Percentiles rank a stretch among this genome's conserved stretches.
Evolutionary conservation across 2,113 vertebrate species (phyloP).

Genomic region (Ophthalmolycus amberensis): DNA sequence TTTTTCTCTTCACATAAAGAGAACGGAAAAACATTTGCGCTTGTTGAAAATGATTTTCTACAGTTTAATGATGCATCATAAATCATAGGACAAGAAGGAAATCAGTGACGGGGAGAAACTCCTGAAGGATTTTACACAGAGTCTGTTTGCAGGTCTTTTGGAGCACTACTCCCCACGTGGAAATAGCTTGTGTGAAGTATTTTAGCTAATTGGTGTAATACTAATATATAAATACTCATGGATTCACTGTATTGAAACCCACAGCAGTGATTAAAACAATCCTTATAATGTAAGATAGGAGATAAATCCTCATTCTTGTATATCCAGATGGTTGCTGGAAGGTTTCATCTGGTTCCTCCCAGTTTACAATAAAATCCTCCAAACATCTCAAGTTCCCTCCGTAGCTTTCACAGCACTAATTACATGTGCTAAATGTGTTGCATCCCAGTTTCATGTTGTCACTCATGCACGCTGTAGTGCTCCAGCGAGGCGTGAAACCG

Average conservation of each 20-base stretch:
- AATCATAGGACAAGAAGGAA: neutral
- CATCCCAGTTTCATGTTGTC: slow-evolving; percentile 9
- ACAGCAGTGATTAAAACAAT: neutral
- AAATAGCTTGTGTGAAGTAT: neutral
- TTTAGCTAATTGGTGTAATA: neutral
- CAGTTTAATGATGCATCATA: neutral
- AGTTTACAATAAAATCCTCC: neutral
- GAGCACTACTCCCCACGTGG: neutral
- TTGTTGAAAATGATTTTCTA: neutral
- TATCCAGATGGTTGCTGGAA: neutral
- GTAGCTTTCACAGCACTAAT: neutral
- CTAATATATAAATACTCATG: neutral
- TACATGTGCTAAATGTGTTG: neutral
- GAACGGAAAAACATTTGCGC: neutral
- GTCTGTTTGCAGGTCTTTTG: neutral
- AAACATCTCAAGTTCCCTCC: neutral
- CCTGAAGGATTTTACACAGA: neutral
- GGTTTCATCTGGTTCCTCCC: neutral
- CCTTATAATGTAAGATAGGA: neutral
- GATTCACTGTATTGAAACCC: neutral
- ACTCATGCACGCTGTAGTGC: neutral
- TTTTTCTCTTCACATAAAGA: slow-evolving; percentile 18
- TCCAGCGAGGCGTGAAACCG: neutral
- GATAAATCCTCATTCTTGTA: neutral
- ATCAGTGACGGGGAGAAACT: neutral